Conservation (phyloP, 30 jellyfish, hydroid and myxozoan species). For the Aurelia sp. region DNA sequence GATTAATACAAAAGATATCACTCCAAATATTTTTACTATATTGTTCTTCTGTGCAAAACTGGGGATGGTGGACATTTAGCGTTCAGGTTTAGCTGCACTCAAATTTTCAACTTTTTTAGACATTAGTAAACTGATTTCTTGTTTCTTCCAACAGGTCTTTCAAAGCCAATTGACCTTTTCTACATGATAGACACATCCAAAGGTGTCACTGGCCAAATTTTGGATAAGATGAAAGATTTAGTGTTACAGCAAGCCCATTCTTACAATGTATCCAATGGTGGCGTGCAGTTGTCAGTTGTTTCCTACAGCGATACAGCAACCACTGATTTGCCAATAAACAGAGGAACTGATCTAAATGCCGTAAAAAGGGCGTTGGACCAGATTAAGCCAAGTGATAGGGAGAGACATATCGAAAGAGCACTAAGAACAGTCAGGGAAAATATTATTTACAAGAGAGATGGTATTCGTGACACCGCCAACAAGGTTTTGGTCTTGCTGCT, state of each 20-base stretch:
- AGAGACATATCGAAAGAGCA: slow-evolving; percentile 50
- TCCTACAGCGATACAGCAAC: not conserved
- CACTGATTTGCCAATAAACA: not conserved
- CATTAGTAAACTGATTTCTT: too few relatives aligned
- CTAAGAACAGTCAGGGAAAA: slow-evolving; percentile 10
- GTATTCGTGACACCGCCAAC: not conserved
- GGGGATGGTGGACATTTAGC: too few relatives aligned
- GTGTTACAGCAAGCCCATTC: not conserved
- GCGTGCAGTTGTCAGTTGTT: not conserved
- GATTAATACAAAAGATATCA: too few relatives aligned
- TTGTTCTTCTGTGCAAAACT: too few relatives aligned
- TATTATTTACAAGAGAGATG: slow-evolving; percentile 1
- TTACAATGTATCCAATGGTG: not conserved
- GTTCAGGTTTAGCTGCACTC: too few relatives aligned
- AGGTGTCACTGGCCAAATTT: not conserved
- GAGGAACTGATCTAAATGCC: not conserved
- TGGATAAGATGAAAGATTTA: slow-evolving; percentile 1
- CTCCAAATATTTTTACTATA: too few relatives aligned
- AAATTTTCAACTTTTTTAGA: too few relatives aligned
- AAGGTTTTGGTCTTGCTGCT: not conserved
- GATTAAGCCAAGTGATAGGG: slow-evolving; percentile 41
- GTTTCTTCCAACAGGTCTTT: slow-evolving; percentile 3
- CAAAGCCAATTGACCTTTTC: slow-evolving; percentile 6
- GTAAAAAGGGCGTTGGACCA: not conserved
- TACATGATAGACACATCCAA: slow-evolving; percentile 18